phyloP scores from a whole-genome alignment of 2,888 invertebrate species.

The Steinernema scapterisci region DNA sequence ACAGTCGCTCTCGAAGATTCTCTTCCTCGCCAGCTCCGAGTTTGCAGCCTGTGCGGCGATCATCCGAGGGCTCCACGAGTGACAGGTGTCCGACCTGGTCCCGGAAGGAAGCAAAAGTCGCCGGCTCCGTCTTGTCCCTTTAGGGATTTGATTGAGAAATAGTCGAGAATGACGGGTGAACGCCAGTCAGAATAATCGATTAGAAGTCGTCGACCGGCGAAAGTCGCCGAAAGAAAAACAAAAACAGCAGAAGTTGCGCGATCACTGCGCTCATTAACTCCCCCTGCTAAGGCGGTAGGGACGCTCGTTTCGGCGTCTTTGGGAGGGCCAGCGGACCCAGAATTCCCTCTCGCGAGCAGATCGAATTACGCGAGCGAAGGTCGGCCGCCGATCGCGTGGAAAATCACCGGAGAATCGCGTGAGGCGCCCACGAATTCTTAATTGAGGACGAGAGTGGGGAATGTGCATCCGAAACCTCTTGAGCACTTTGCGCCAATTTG shows the following conservation, averaged over 20 bases:
- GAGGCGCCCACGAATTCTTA: neutral
- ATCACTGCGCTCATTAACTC: neutral
- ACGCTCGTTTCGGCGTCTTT: neutral
- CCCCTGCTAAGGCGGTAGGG: neutral
- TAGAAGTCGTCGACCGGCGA: neutral
- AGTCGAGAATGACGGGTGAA: neutral
- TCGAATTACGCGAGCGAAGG: conserved; percentile 10
- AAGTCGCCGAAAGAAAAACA: neutral
- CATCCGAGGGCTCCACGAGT: neutral
- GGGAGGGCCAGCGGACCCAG: neutral
- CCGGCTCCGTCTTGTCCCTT: neutral
- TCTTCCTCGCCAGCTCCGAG: neutral
- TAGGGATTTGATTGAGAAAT: neutral
- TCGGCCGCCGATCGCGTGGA: conserved; percentile 18
- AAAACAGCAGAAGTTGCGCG: neutral
- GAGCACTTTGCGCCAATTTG: no score
- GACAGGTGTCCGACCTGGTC: neutral
- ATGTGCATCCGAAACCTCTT: no score
- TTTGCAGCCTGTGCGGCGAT: neutral
- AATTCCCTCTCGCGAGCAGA: conserved; percentile 6
- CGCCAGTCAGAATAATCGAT: neutral
- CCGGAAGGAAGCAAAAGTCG: neutral
- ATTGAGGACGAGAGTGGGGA: neutral
- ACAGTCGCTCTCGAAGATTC: conserved; percentile 19
- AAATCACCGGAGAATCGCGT: conserved; percentile 10